Evolutionary conservation across 2,797 vertebrate species (phyloP), one percentile per base, ranked within the genome.

Genomic region (Diplodus sargus): DNA sequence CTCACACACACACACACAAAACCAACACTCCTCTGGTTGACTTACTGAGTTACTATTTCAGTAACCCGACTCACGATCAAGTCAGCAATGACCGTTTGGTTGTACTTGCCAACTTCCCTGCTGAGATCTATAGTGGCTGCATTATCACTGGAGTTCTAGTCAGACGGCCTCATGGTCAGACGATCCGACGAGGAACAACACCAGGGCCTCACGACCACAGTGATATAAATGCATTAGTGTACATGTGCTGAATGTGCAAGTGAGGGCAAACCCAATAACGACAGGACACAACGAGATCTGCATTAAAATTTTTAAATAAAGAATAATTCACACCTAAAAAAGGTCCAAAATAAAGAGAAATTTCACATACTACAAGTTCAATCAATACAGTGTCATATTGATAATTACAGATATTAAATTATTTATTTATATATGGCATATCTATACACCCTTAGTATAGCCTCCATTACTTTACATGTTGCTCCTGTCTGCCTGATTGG

Each of bases 321-420:
- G 88, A 91, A 88, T 80, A 91, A 81, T 90, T 90, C 88, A 94
- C 93, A 92, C 87, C 87, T 87, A 83, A 91, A 90, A 87, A 69
- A 87, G 88, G 18, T 49, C 49, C 54, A 84, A 91, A 92, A 90
- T 74, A 86, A 90, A 90, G 78, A 75, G 54, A 80, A 84, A 88
- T 86, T 87, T 82, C 89, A 94, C 92, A 87, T 75, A 92, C 90
- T 91, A 93, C 85, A 92, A 87, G 79, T 87, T 91, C 70, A 93
- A 86, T 93, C 81, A 76, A 83, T 91, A 93, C 88, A 92, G 76
- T 89, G 85, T 87, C 70, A 85, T 85, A 78, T 93, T 91, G 81
- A 81, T 90, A 91, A 92, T 93, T 92, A 93, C 90, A 93, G 83
- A 90, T 91, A 90, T 91, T 94, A 89, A 92, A 93, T 88, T 79